Evolutionary conservation across 2,113 vertebrate species (phyloP), one percentile per base, ranked within the genome.

Genomic region (Machaerirhynchus nigripectus): DNA sequence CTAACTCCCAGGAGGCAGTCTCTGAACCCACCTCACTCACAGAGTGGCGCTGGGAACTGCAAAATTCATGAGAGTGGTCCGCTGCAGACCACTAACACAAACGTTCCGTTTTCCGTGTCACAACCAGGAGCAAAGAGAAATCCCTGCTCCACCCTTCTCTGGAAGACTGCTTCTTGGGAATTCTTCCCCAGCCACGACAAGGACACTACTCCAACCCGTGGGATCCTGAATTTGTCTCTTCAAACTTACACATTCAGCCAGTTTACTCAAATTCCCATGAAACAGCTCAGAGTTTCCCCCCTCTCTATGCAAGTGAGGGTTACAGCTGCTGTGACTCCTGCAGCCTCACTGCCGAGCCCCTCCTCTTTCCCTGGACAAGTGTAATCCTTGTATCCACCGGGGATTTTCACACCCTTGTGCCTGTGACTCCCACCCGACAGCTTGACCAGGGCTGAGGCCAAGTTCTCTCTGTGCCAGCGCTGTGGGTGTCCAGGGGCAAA

Each of bases 181-280:
- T 89, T 74, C 31, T 20, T 21, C 13, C 26, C 42, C 67, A 49
- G 2, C 21, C 31, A 27, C 27, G 42, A 7, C 16, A n/a, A 49
- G 15, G 42, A 15, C 35, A 11, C 30, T 26, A 1, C 30, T 73
- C 71, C 40, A 23, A 33, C 46, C 42, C 17, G 0, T 2, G 15
- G 44, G 12, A 3, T 1, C 21, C 47, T 12, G 9, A 37, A 37
- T 52, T 20, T 49, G 24, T 21, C 55, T 22, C 26, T 18, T 33
- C 40, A 6, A 37, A 27, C 2, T 24, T 52, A 22, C 27, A 20
- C 0, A 0, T 39, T 24, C 50, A 53, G 21, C 21, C 71, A 33
- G 2, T 71, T 67, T 42, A 13, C 60, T 40, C 37, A 7, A 9
- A 20, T 28, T 42, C 53, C 63, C 37, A 10, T 3, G 7, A 26